A percentile compares a stretch with the other conserved stretches of the same genome.
These are phyloP conservation scores for Podilymbus podiceps DNA, from an alignment of 2,113 vertebrate genomes.

Conservation along the genomic window DNA sequence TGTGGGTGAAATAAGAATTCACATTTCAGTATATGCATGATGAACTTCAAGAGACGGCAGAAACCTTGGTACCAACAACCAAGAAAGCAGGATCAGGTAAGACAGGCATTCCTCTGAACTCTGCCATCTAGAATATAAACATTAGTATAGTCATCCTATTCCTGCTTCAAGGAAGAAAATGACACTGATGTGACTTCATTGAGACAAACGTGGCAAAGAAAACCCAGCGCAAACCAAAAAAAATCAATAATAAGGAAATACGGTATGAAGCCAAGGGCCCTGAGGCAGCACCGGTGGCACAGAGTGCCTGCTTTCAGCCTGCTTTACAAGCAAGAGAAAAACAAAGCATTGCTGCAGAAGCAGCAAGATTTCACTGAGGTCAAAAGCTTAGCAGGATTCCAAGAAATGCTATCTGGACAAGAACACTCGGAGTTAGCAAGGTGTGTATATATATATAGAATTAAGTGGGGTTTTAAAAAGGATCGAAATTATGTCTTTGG, in stretches of 20 bases:
- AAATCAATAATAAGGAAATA: neutral
- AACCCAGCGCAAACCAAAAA: neutral
- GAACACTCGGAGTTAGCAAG: neutral
- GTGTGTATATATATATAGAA: neutral
- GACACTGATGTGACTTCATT: neutral
- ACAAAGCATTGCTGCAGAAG: neutral
- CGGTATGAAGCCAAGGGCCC: neutral
- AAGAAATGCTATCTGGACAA: neutral
- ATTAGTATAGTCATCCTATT: neutral
- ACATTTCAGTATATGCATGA: neutral
- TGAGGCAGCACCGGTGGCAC: neutral
- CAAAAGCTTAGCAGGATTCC: neutral
- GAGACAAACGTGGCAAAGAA: neutral
- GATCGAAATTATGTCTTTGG: neutral
- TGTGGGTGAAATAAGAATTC: neutral
- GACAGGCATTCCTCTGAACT: constrained; percentile 38
- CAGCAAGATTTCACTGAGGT: neutral
- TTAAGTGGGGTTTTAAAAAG: neutral
- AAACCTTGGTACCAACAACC: neutral
- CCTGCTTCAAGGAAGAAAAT: neutral
- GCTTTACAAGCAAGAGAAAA: neutral
- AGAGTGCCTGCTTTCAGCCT: neutral
- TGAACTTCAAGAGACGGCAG: constrained; percentile 6
- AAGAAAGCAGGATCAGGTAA: constrained; percentile 5
- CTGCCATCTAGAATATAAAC: constrained; percentile 14